Evolutionary conservation across 1,140 invertebrate genomes (phyloP).

Genomic region (Oryctes rhinoceros): DNA sequence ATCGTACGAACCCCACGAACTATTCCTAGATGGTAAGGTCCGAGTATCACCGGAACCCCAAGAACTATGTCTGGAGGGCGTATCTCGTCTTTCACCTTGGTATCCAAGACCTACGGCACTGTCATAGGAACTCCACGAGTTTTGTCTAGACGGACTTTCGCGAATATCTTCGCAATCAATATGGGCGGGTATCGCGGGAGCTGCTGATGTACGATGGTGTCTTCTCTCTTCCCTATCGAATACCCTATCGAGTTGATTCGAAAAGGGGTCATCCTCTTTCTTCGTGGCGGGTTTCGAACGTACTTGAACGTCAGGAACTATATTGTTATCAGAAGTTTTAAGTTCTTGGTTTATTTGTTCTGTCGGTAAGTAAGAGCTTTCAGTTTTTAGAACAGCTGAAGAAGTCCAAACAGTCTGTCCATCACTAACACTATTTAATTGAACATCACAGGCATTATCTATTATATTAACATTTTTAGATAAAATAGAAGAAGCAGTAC

Average conservation of each 20-base stretch:
- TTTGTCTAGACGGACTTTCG: constrained; percentile 71
- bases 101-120: constrained; percentile 74
- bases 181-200: constrained; percentile 55
- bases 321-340: constrained; percentile 44
- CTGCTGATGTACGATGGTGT: constrained; percentile 59
- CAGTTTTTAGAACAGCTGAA: constrained; percentile 52
- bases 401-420: constrained; percentile 54
- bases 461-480: constrained; percentile 1
- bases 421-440: constrained; percentile 63
- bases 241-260: constrained; percentile 74
- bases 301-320: constrained; percentile 54
- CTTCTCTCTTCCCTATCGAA: constrained; percentile 77
- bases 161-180: constrained; percentile 45
- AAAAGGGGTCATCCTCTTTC: constrained; percentile 71
- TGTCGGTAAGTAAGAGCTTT: constrained; percentile 25
- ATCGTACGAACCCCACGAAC: constrained; percentile 80
- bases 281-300: constrained; percentile 43
- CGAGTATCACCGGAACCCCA: constrained; percentile 80
- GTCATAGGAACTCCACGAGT: constrained; percentile 83
- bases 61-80: constrained; percentile 80
- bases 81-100: constrained; percentile 62
- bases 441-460: constrained; percentile 57
- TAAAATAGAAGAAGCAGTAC: constrained; percentile 40
- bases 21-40: constrained; percentile 73
- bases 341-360: constrained; percentile 32